These are phyloP conservation scores for Bombus superbus DNA, from an alignment of 1,140 invertebrate genomes.

Conservation along the genomic window DNA sequence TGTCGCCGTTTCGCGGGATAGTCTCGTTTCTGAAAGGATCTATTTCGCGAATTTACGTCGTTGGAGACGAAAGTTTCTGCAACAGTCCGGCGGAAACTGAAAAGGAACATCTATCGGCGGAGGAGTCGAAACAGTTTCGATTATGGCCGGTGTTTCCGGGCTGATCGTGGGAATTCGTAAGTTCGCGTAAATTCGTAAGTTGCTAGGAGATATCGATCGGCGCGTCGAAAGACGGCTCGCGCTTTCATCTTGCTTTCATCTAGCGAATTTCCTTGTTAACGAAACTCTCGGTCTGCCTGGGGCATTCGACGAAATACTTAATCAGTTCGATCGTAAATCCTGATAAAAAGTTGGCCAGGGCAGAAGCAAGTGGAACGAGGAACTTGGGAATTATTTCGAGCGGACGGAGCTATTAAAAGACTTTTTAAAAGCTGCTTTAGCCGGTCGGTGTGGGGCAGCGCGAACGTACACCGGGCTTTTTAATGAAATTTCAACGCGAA, in stretches of 20 bases:
- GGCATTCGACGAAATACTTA: constrained; percentile 24
- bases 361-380: neutral
- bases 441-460: neutral
- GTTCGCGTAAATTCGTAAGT: too few relatives aligned
- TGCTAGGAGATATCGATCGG: neutral
- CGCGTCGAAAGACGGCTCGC: neutral
- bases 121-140: neutral
- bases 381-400: constrained; percentile 39
- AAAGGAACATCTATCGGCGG: neutral
- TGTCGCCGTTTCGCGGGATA: neutral
- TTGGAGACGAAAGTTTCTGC: neutral
- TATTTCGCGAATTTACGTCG: neutral
- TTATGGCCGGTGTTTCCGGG: neutral
- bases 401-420: constrained; percentile 34
- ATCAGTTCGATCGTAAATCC: constrained; percentile 31
- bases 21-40: too few relatives aligned
- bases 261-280: constrained; percentile 4
- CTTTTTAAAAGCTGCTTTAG: constrained; percentile 46
- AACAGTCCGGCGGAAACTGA: too few relatives aligned
- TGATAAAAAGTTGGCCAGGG: constrained; percentile 7
- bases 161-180: too few relatives aligned
- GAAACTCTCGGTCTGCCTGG: neutral
- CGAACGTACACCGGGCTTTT: constrained; percentile 4
- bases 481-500: constrained; percentile 40
- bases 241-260: neutral